Base-by-base conservation (phyloP, 1,140 invertebrate species). In the Orussus abietinus region DNA sequence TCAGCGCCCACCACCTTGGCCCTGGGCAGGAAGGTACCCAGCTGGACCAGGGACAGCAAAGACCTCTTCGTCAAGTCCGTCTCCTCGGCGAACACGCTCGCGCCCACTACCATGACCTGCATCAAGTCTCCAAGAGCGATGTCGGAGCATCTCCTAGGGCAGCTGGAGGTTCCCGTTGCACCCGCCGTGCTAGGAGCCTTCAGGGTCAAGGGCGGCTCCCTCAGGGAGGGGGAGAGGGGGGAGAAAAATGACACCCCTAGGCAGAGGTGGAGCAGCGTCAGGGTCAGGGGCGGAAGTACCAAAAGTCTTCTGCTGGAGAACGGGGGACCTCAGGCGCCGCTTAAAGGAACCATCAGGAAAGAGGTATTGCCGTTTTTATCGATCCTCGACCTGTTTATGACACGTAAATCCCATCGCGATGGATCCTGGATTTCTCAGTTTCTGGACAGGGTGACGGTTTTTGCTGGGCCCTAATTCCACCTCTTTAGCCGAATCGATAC, bases 111-210 rank as follows among this genome's bases (percentile, higher is more conserved):
- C 12, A 71, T 73, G 70, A 66, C 68, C 5, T 69, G 64, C 48
- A 68, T 74, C 34, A 72, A 72, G 49, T 72, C 69, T 42, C 65
- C 71, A 43, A 50, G 63, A 55, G 57, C 64, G 33, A 70, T 72
- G 66, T 72, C 71, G 47, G 69, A 70, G 55, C 67, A 74, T 59
- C 64, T 71, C 41, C 43, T 74, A 51, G 67, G 60, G 39, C 69
- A 69, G 40, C 38, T 64, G 10, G 66, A 70, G 12, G 39, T 51
- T 2, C 62, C 58, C 9, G 50, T 51, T 11, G 22, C 60, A 0
- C 47, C 65, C 0, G 43, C 53, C 1, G 57, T 66, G 4, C 34
- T 64, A 21, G 51, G 58, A 19, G 53, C 59, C 0, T 37, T 69
- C 0, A 47, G 53, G 6, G 58, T 62, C n/a, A 69, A 66, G 36